phyloP scores from a whole-genome alignment of 2,888 invertebrate genomes.

The Mythimna ferrago region DNA sequence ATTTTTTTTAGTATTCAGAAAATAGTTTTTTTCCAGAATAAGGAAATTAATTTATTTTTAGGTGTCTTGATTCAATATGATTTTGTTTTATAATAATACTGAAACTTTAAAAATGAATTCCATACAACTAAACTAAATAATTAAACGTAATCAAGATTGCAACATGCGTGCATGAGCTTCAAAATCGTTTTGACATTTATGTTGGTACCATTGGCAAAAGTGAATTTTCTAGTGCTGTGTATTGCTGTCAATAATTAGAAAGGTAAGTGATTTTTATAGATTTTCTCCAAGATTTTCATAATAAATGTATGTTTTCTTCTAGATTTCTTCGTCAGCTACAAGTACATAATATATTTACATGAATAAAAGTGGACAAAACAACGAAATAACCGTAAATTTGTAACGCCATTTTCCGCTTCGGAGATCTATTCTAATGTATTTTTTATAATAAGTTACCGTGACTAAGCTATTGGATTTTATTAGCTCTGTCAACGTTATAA shows the following conservation, averaged over 20 bases:
- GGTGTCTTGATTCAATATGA: accelerated
- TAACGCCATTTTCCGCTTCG: constrained; percentile 88
- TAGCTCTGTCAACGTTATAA: constrained; percentile 40
- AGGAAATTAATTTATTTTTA: neutral
- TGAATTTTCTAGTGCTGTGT: constrained; percentile 86
- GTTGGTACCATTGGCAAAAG: constrained; percentile 69
- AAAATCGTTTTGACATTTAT: constrained; percentile 50
- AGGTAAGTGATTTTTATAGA: constrained; percentile 82
- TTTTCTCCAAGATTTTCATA: constrained; percentile 58
- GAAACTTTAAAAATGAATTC: neutral
- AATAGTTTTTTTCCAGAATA: neutral
- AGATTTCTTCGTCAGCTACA: constrained; percentile 14
- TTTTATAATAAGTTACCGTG: constrained; percentile 70
- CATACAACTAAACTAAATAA: neutral
- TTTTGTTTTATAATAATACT: neutral
- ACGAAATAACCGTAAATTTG: constrained; percentile 76
- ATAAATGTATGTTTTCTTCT: constrained; percentile 33
- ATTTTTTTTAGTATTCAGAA: too few relatives aligned
- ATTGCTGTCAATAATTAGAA: constrained; percentile 87
- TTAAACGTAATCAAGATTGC: constrained; percentile 53
- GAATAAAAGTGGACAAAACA: constrained; percentile 44
- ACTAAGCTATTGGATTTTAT: constrained; percentile 57
- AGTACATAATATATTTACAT: constrained; percentile 8
- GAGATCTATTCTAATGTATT: constrained; percentile 81
- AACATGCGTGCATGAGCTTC: constrained; percentile 50